Percentiles rank a stretch among this genome's conserved stretches.
Conservation (phyloP, 2,113 vertebrate genomes). For the Entelurus aequoreus region DNA sequence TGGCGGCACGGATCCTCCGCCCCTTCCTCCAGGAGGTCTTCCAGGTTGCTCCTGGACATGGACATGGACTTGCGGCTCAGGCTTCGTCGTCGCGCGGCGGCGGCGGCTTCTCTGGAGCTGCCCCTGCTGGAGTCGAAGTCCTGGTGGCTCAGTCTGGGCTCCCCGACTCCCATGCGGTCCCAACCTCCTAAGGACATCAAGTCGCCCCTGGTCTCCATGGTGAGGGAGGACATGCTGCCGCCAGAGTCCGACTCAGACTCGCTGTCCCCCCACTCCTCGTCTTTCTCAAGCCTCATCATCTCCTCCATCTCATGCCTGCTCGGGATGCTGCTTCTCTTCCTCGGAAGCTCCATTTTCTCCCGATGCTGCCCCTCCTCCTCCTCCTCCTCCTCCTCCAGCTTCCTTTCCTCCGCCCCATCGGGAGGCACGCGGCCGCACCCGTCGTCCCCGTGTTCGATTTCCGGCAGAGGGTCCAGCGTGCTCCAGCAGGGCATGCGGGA, state of each 20-base stretch:
- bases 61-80: constrained; percentile 14
- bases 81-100: not conserved
- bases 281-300: constrained; percentile 25
- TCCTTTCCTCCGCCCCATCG: constrained; percentile 79
- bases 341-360: constrained; percentile 24
- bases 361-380: constrained; percentile 32
- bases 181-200: constrained; percentile 42
- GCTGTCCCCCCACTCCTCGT: constrained; percentile 71
- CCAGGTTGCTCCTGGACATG: constrained; percentile 9
- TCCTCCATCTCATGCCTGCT: constrained; percentile 51
- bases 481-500: constrained; percentile 70
- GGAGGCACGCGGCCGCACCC: constrained; percentile 79
- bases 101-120: not conserved
- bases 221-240: constrained; percentile 75
- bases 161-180: constrained; percentile 60
- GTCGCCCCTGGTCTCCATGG: constrained; percentile 63
- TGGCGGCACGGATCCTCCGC: constrained; percentile 3
- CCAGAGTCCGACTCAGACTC: constrained; percentile 83
- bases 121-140: not conserved
- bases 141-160: constrained; percentile 21
- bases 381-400: constrained; percentile 59
- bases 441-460: constrained; percentile 68
- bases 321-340: constrained; percentile 46
- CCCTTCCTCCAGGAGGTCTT: constrained; percentile 1
- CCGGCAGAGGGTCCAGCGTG: constrained; percentile 68